Evolutionary conservation across 2,888 invertebrate genomes (phyloP), one percentile per base, ranked within the genome.

Genomic region (Rhopalosiphum nymphaeae): DNA sequence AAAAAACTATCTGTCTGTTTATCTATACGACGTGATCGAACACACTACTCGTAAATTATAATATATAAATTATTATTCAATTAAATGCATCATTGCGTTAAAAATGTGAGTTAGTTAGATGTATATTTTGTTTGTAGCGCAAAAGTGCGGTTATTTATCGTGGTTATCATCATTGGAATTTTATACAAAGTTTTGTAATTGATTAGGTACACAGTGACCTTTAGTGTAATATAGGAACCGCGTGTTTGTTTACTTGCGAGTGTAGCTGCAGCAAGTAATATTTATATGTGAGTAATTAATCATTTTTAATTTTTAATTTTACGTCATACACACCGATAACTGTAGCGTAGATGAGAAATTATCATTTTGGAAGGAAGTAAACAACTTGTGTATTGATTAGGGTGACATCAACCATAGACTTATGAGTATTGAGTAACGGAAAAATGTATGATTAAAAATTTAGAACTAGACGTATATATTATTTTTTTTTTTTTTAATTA

Each of bases 261-360:
- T 78, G 36, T 36, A 9, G 21, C 36, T 78, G 7, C 21, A 78
- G 36, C 2, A 36, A 21, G 21, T 36, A 78, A 36, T 78, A 78
- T 78, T 78, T 78, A 78, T 78, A 36, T 78, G 78, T 78, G 36
- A 78, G 21, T 78, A 21, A 78, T 78, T 78, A 78, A 78, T 78
- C 78, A 78, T 78, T 78, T 36, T 78, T 78, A 36, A 78, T 78
- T 78, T 78, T 78, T 36, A 7, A 16, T 67, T 67, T 36, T 67
- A 36, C 67, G 36, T 21, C 36, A 78, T 36, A 78, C 78, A 1
- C 7, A 36, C 36, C 2, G 78, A 78, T 78, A 78, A 78, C 78
- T 78, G 36, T 78, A 78, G 36, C 7, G 36, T 9, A 36, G 9
- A 36, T 7, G 7, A 36, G 36, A 78, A 36, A 78, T 78, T 78